A percentile compares a stretch with the other conserved stretches of the same genome.
phyloP scores from a whole-genome alignment of 2,797 vertebrate species.

The Acipenser ruthenus region DNA sequence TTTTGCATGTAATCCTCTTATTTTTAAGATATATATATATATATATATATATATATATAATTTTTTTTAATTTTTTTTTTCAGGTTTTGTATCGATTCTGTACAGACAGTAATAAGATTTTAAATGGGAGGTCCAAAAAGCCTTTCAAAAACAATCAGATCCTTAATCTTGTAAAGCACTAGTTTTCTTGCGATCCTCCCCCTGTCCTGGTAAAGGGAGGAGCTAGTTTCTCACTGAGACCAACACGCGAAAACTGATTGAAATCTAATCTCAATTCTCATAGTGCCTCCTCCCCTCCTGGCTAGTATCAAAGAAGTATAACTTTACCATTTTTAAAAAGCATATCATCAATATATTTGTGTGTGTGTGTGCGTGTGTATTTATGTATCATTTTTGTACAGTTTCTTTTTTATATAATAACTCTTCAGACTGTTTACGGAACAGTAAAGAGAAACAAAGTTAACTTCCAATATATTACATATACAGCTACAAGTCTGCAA shows the following conservation, averaged over 20 bases:
- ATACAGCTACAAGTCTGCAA: slow-evolving; percentile 87
- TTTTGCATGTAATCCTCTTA: too few species aligned
- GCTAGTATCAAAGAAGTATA: slow-evolving; percentile 78
- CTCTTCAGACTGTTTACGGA: slow-evolving; percentile 77
- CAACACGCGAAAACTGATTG: background rate
- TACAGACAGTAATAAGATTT: slow-evolving; percentile 71
- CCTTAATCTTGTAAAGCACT: too few species aligned
- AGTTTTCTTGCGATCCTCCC: too few species aligned
- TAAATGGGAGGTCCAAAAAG: slow-evolving; percentile 66
- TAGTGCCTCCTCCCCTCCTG: slow-evolving; percentile 45
- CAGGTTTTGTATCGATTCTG: slow-evolving; percentile 85
- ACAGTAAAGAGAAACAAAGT: slow-evolving; percentile 83
- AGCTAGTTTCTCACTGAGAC: background rate
- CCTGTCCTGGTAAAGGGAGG: background rate
- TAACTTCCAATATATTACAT: slow-evolving; percentile 74
- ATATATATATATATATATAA: slow-evolving; percentile 52
- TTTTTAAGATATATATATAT: too few species aligned
- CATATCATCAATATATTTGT: slow-evolving; percentile 75
- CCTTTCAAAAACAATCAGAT: too few species aligned
- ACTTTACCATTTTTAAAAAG: slow-evolving; percentile 89
- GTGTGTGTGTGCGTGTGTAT: too few species aligned
- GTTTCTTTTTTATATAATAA: slow-evolving; percentile 69
- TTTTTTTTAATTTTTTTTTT: too few species aligned
- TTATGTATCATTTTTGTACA: slow-evolving; percentile 34
- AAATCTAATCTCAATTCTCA: too few species aligned